Conservation (phyloP, 2,888 invertebrate species). For the Loripinus fragilis region DNA sequence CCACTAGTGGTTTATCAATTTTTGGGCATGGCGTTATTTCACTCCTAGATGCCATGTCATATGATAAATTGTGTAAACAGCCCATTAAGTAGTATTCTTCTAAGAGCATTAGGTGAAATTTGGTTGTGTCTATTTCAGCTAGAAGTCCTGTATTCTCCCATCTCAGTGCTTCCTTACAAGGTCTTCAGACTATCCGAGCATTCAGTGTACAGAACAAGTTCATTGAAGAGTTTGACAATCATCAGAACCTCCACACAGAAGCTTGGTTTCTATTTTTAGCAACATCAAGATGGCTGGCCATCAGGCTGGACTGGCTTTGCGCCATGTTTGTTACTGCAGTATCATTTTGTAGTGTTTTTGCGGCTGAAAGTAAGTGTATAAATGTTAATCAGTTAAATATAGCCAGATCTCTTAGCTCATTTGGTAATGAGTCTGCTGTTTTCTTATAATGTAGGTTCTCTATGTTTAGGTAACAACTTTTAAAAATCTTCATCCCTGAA, state of each 20-base stretch:
- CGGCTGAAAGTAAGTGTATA: slow-evolving; percentile 84
- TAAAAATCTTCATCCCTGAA: too few relatives aligned
- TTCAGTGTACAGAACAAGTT: slow-evolving; percentile 92
- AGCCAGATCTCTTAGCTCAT: too few relatives aligned
- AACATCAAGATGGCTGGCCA: slow-evolving; percentile 96
- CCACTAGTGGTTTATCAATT: too few relatives aligned
- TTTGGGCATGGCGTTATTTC: too few relatives aligned
- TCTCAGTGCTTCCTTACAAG: slow-evolving; percentile 93
- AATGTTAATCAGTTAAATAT: too few relatives aligned
- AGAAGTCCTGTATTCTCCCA: slow-evolving; percentile 98
- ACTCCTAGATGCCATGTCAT: too few relatives aligned
- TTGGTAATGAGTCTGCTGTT: too few relatives aligned
- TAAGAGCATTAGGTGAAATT: too few relatives aligned
- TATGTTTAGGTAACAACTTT: too few relatives aligned
- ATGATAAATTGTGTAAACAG: too few relatives aligned
- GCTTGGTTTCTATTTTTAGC: slow-evolving; percentile 96
- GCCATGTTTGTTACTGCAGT: slow-evolving; percentile 93
- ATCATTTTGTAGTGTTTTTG: slow-evolving; percentile 92
- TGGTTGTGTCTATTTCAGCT: slow-evolving; percentile 86
- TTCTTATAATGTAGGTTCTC: too few relatives aligned
- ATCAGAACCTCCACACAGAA: slow-evolving; percentile 90
- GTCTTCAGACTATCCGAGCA: slow-evolving; percentile 95
- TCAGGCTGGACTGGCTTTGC: slow-evolving; percentile 95
- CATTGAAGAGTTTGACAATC: slow-evolving; percentile 84
- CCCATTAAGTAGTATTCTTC: too few relatives aligned